Conservation (phyloP, 2,888 invertebrate genomes). For the Corbicula japonica region DNA sequence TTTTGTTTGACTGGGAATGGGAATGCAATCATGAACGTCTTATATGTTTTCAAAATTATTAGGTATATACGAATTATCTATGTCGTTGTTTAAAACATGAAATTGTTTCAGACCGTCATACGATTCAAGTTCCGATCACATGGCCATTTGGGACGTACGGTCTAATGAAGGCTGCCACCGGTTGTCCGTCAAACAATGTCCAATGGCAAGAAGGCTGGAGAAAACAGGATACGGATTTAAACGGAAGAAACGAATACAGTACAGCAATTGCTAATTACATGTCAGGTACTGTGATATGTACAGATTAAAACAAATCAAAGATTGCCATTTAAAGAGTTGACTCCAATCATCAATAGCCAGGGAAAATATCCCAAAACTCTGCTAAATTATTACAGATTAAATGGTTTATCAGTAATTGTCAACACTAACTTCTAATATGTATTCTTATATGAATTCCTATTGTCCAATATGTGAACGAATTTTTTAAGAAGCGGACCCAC, state of each 20-base stretch:
- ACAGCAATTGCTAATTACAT: conserved; percentile 14
- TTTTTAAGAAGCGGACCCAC: no score
- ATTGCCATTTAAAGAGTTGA: no score
- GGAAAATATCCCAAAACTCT: no score
- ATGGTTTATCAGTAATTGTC: no score
- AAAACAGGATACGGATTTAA: conserved; percentile 32
- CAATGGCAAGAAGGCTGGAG: conserved; percentile 41
- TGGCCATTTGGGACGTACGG: conserved; percentile 52
- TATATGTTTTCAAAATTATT: not conserved
- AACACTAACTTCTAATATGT: no score
- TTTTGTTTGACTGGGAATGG: no score
- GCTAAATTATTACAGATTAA: no score
- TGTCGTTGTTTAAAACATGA: not conserved
- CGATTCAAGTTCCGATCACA: conserved; percentile 44
- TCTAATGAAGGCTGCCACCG: conserved; percentile 35
- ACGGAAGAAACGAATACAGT: conserved; percentile 11
- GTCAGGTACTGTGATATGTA: conserved; percentile 11
- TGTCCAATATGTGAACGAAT: no score
- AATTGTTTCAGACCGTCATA: conserved; percentile 6
- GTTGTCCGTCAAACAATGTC: conserved; percentile 39
- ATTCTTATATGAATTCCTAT: no score
- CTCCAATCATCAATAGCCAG: not conserved
- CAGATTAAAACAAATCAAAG: no score
- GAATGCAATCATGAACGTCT: not conserved
- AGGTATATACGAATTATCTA: not conserved